These are phyloP conservation scores for Eupithecia exiguata DNA, from an alignment of 2,888 invertebrate genomes.

Conservation along the genomic window DNA sequence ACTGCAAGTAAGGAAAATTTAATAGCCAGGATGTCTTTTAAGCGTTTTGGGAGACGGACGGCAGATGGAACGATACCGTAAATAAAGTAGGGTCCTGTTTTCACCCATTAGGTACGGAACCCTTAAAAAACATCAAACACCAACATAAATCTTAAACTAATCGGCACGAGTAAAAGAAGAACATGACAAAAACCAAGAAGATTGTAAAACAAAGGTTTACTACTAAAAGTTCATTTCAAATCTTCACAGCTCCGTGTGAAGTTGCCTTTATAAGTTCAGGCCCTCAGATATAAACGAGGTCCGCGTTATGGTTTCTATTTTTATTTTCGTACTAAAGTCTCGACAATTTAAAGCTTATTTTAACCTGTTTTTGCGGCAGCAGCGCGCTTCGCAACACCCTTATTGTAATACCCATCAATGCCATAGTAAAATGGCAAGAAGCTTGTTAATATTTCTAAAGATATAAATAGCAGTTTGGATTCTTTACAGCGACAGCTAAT, in stretches of 20 bases:
- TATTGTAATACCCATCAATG: conserved; percentile 65
- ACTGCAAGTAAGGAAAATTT: background rate
- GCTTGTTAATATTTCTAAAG: conserved; percentile 64
- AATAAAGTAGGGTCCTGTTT: background rate
- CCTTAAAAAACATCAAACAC: background rate
- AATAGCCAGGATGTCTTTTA: background rate
- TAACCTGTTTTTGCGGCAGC: conserved; percentile 61
- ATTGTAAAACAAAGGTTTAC: conserved; percentile 1
- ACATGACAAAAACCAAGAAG: background rate
- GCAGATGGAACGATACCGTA: background rate
- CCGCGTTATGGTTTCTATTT: conserved; percentile 41
- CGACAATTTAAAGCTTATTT: conserved; percentile 53
- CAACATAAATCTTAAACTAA: background rate
- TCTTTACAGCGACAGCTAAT: background rate
- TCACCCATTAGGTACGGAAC: background rate
- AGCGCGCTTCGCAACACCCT: conserved; percentile 50
- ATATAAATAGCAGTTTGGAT: conserved; percentile 54
- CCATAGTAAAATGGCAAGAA: conserved; percentile 63
- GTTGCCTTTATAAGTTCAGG: conserved; percentile 30
- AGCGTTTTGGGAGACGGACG: background rate
- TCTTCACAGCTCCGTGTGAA: conserved; percentile 19
- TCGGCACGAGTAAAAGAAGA: background rate
- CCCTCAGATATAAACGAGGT: conserved; percentile 37
- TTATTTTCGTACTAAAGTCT: conserved; percentile 49
- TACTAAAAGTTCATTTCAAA: background rate